phyloP scores from a whole-genome alignment of 1,140 invertebrate species.

The Papilio dardanus region DNA sequence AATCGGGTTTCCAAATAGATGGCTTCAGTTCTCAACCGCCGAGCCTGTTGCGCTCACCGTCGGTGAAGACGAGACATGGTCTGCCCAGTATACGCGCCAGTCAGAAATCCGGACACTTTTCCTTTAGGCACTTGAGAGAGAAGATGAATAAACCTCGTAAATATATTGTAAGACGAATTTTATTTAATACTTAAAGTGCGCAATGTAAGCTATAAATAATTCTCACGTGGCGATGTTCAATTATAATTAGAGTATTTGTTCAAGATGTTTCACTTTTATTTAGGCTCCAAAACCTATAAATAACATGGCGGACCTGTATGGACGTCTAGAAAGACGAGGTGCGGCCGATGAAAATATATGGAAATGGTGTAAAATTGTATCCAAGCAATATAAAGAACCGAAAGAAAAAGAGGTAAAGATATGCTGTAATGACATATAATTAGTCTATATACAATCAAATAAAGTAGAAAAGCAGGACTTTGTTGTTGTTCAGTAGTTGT shows the following conservation, averaged over 20 bases:
- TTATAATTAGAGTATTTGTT: neutral
- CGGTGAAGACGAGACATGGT: neutral
- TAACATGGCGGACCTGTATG: slow-evolving; percentile 56
- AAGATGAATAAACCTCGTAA: slow-evolving; percentile 41
- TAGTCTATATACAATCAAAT: too few relatives aligned
- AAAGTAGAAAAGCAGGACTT: neutral
- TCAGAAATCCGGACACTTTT: slow-evolving; percentile 47
- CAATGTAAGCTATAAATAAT: neutral
- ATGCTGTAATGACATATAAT: neutral
- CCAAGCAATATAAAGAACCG: slow-evolving; percentile 44
- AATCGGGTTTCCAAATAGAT: slow-evolving; percentile 3
- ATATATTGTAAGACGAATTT: slow-evolving; percentile 43
- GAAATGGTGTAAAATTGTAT: slow-evolving; percentile 62
- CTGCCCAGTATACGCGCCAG: slow-evolving; percentile 43
- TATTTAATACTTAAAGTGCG: neutral
- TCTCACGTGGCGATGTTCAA: too few relatives aligned
- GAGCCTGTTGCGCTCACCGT: slow-evolving; percentile 3
- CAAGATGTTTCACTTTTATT: slow-evolving; percentile 23
- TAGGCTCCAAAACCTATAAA: slow-evolving; percentile 54
- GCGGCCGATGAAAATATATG: slow-evolving; percentile 65
- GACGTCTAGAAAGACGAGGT: slow-evolving; percentile 57
- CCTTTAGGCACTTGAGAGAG: slow-evolving; percentile 45
- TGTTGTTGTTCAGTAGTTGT: neutral
- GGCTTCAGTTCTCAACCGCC: slow-evolving; percentile 36
- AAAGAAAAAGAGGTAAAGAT: slow-evolving; percentile 34